phyloP scores from a whole-genome alignment of 1,140 invertebrate genomes.

The Carcinoscorpius rotundicauda region DNA sequence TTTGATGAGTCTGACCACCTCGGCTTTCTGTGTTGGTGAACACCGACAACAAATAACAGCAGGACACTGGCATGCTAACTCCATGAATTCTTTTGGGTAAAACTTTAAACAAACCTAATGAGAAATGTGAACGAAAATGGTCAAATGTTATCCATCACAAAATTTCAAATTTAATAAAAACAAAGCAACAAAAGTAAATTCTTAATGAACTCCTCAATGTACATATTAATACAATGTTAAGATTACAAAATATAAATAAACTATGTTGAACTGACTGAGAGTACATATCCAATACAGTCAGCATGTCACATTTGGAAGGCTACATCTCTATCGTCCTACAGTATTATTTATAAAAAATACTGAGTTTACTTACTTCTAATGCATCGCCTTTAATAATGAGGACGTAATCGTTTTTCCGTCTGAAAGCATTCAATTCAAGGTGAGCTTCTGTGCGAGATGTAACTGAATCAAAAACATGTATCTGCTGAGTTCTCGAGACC shows the following conservation, averaged over 20 bases:
- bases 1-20: slow-evolving; percentile 82
- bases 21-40: slow-evolving; percentile 97
- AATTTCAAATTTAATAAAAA: slow-evolving; percentile 8
- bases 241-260: too few relatives aligned
- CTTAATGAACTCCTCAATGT: too few relatives aligned
- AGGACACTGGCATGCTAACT: slow-evolving; percentile 79
- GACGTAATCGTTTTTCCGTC: slow-evolving; percentile 74
- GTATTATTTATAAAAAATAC: too few relatives aligned
- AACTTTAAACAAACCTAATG: slow-evolving; percentile 66
- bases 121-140: slow-evolving; percentile 1
- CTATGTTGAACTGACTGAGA: too few relatives aligned
- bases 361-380: slow-evolving; percentile 51
- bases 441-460: slow-evolving; percentile 73
- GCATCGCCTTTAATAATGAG: slow-evolving; percentile 87
- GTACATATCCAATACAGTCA: too few relatives aligned
- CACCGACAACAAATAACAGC: slow-evolving; percentile 85
- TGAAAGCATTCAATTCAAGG: slow-evolving; percentile 75
- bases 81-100: slow-evolving; percentile 91
- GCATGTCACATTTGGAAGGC: too few relatives aligned
- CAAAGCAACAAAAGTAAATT: neutral
- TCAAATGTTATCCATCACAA: neutral
- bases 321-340: too few relatives aligned
- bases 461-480: slow-evolving; percentile 65
- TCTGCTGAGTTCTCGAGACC: slow-evolving; percentile 61
- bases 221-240: too few relatives aligned